Evolutionary conservation across 2,888 invertebrate genomes (phyloP), one percentile per base, ranked within the genome.

Genomic region (Microctonus brassicae): DNA sequence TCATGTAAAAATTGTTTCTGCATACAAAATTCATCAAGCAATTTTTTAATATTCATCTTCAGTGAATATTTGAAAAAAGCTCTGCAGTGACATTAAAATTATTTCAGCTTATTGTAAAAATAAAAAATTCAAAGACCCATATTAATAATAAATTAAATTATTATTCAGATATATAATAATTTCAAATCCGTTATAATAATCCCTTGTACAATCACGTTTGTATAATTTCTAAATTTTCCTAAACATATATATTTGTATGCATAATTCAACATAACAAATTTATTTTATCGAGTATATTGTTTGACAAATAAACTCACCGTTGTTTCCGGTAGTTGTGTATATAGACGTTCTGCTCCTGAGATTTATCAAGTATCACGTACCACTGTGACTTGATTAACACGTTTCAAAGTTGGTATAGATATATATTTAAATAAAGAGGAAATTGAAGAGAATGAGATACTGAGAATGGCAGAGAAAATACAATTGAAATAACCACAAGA

Each of bases 341-440:
- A 47, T 4, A 47, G 47, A 47, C n/a, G 17, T 17, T 17, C 17
- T 17, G 47, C 47, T 17, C 17, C 47, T 17, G 7, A 47, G 7
- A 47, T 55, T 55, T 24, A 55, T 26, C 26, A 26, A 55, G 26
- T 24, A 55, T 55, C 55, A 55, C 55, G 55, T 55, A 55, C 24
- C 47, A 47, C 17, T 47, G 17, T 55, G 55, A 26, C 55, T 26
- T 24, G 55, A 55, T 55, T 55, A 24, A 55, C 55, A 55, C 55
- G 55, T 26, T 55, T 10, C 55, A 55, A 26, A 26, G 55, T 55
- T 55, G 55, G 24, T 26, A 22, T 4, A 55, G 55, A 6, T n/a
- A 47, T 20, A 55, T 47, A 47, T 20, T 17, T 20, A 9, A 58
- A 58, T 11, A 1, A 34, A 34, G n/a, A 11, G 17, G 7, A 7